phyloP scores from a whole-genome alignment of 2,113 vertebrate genomes.

The Ciconia stormi region DNA sequence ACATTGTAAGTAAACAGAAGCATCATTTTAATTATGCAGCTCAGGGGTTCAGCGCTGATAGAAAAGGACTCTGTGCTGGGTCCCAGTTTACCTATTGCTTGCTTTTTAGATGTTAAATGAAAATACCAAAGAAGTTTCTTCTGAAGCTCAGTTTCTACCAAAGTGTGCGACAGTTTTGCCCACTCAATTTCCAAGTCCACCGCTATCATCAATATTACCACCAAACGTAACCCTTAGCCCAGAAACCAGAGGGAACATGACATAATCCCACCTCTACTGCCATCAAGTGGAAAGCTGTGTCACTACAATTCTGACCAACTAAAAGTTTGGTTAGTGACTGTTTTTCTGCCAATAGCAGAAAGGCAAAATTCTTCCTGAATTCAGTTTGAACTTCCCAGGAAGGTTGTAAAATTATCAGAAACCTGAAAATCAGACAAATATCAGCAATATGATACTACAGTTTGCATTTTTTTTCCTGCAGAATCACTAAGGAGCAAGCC shows the following conservation, averaged over 20 bases:
- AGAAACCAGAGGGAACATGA: background rate
- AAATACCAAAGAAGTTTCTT: background rate
- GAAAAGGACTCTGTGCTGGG: background rate
- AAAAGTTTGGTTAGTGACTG: background rate
- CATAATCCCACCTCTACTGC: constrained; percentile 32
- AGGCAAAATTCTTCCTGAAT: background rate
- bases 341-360: background rate
- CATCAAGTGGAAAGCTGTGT: constrained; percentile 51
- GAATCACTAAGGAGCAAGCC: background rate
- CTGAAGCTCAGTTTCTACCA: background rate
- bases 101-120: background rate
- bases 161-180: background rate
- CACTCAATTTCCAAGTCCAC: background rate
- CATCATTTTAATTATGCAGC: background rate
- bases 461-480: background rate
- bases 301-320: background rate
- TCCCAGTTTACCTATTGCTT: background rate
- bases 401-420: background rate
- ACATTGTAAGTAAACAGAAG: background rate
- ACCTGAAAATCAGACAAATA: background rate
- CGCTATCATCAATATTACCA: background rate
- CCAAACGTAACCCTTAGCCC: background rate
- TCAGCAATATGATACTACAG: background rate
- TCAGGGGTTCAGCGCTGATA: background rate
- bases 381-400: background rate